Evolutionary conservation across 2,888 invertebrate species (phyloP), one percentile per base, ranked within the genome.

Genomic region (Drosophila pseudotalamancana): DNA sequence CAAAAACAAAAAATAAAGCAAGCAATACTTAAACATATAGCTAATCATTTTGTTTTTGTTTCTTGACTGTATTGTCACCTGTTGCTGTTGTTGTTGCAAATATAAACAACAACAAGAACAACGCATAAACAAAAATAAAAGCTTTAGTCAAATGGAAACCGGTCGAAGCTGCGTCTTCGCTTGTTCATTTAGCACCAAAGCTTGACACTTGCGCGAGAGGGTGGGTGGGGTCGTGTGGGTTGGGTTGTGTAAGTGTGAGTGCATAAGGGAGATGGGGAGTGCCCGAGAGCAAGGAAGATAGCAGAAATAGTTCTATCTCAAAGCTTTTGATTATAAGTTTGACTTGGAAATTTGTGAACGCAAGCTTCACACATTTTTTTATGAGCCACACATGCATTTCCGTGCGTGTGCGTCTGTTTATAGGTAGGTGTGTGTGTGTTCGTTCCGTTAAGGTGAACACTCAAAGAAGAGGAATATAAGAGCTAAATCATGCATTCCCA

Each of bases 91-190:
- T 65, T 56, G 56, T 57, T 64, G 43, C 9, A 32, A 72, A 46
- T 32, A 57, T 35, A 60, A 31, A 37, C 16, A 21, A 50, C 25
- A 27, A 25, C 35, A 32, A 18, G 19, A 39, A 48, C n/a, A 21
- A 37, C 45, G 31, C 14, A 42, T 14, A 35, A 66, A 62, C 32
- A 53, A 55, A 35, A 68, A 60, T 45, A 19, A 40, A 55, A 66
- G 64, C 73, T 80, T 83, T 72, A 69, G 72, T 65, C 68, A 68
- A 74, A 49, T 54, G 11, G 11, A 78, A 80, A 85, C 79, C 86
- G 79, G 79, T 80, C 79, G 55, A 69, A 67, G 83, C 70, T 83
- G 77, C 79, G 79, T 72, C 64, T 74, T 69, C 63, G 72, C 62
- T 49, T 42, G 61, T 42, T 72, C 53, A 62, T 62, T 67, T 84